Conservation (phyloP, 2,113 vertebrate genomes). For the Brachyhypopomus occidentalis region DNA sequence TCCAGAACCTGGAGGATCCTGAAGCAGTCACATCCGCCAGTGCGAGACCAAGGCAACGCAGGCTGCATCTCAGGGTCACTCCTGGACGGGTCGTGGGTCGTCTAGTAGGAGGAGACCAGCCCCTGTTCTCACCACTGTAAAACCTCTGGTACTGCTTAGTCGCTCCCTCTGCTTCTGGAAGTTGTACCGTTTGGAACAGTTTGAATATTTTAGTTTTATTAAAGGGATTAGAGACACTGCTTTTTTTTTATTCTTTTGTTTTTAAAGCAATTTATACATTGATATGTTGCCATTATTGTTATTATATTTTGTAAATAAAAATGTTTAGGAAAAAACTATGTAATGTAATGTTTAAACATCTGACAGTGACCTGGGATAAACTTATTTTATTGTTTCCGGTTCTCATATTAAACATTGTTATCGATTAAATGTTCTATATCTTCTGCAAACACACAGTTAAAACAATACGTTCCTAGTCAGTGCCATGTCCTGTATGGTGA, state of each 20-base stretch:
- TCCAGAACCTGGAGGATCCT: background rate
- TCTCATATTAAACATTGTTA: too few relatives aligned
- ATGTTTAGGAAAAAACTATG: constrained; percentile 2
- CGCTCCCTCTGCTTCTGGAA: background rate
- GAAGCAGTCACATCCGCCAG: background rate
- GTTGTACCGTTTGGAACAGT: constrained; percentile 3
- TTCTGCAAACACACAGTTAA: too few relatives aligned
- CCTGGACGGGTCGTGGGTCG: background rate
- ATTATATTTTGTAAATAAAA: constrained; percentile 71
- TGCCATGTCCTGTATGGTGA: too few relatives aligned
- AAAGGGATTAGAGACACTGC: constrained; percentile 54
- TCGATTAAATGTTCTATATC: too few relatives aligned
- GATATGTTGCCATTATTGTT: constrained; percentile 58
- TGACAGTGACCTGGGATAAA: background rate
- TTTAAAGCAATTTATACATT: constrained; percentile 60
- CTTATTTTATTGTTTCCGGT: too few relatives aligned
- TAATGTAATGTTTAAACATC: background rate
- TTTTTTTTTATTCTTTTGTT: constrained; percentile 53
- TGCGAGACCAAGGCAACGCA: background rate
- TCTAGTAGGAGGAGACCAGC: background rate
- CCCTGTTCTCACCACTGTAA: background rate
- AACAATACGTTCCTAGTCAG: too few relatives aligned
- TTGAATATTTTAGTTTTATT: constrained; percentile 37
- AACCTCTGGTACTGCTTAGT: background rate
- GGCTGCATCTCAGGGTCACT: background rate